A percentile compares a stretch with the other conserved stretches of the same genome.
Evolutionary conservation across 2,888 invertebrate genomes (phyloP).

Genomic region (Frankliniella intonsa): DNA sequence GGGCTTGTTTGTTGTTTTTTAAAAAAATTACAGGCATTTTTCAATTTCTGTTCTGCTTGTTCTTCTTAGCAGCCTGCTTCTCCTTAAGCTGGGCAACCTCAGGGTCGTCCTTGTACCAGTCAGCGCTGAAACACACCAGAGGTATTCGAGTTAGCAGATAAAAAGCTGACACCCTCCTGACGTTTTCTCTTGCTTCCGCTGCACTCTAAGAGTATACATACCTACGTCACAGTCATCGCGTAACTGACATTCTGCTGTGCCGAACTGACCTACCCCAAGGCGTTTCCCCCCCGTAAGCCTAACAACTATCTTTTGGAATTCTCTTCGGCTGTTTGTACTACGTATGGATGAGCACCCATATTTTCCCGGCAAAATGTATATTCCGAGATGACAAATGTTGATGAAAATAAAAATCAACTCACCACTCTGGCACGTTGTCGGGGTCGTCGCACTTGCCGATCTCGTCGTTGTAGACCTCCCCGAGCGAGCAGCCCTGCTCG

Average conservation of each 20-base stretch:
- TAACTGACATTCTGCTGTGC: background rate
- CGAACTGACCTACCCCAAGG: background rate
- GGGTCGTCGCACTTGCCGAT: slow-evolving; percentile 80
- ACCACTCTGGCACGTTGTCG: slow-evolving; percentile 88
- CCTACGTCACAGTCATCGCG: background rate
- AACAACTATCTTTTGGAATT: too few relatives aligned
- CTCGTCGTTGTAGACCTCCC: slow-evolving; percentile 88
- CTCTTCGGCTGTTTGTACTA: background rate
- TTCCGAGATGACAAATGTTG: too few relatives aligned
- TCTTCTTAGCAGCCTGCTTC: slow-evolving; percentile 44
- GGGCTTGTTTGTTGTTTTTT: too few relatives aligned
- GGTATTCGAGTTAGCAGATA: background rate
- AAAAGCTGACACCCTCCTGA: too few relatives aligned
- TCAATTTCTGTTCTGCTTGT: slow-evolving; percentile 32
- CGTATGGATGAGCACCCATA: background rate
- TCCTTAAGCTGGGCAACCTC: slow-evolving; percentile 47
- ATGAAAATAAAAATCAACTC: slow-evolving; percentile 46
- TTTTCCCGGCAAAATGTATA: background rate
- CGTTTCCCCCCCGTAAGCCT: background rate
- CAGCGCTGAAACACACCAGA: slow-evolving; percentile 56
- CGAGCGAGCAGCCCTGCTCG: slow-evolving; percentile 77
- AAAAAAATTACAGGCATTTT: background rate
- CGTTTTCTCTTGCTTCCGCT: too few relatives aligned
- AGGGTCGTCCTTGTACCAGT: slow-evolving; percentile 81
- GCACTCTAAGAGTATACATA: too few relatives aligned